Conservation (phyloP, 53 echinoderm and acorn worm genomes). For the Hippasteria phrygiana region DNA sequence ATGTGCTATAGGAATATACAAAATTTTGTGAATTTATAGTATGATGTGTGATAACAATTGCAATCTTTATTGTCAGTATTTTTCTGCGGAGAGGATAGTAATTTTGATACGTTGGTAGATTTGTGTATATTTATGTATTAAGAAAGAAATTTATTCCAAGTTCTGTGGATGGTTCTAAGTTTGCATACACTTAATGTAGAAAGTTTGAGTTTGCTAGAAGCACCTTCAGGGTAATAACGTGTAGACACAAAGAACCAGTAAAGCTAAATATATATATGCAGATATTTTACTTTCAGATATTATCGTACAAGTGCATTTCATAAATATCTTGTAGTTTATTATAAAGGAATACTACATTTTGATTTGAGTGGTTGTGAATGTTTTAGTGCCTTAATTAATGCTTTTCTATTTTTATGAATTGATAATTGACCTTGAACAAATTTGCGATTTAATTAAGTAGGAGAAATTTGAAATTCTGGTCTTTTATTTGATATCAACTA, state of each 20-base stretch:
- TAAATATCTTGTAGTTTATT: too few relatives aligned
- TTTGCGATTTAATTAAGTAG: too few relatives aligned
- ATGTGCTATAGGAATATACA: neutral
- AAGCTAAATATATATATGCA: neutral
- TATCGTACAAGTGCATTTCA: neutral
- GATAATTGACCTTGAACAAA: neutral
- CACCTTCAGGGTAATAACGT: constrained; percentile 4
- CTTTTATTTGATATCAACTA: too few relatives aligned
- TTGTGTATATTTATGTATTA: constrained; percentile 11
- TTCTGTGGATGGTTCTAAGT: neutral
- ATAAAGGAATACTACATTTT: neutral
- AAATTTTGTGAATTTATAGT: neutral
- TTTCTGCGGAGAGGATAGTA: neutral
- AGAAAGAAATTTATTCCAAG: neutral
- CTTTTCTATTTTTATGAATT: neutral
- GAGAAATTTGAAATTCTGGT: too few relatives aligned
- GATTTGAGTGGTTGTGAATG: neutral
- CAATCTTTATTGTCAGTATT: constrained; percentile 18
- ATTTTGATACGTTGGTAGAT: neutral
- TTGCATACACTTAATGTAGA: neutral
- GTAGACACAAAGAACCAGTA: too few relatives aligned
- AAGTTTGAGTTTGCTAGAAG: neutral
- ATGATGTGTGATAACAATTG: neutral
- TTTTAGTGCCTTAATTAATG: neutral
- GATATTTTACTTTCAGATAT: neutral